Base-by-base conservation (phyloP, 2,888 invertebrate genomes). In the Schizotus pectinicornis region DNA sequence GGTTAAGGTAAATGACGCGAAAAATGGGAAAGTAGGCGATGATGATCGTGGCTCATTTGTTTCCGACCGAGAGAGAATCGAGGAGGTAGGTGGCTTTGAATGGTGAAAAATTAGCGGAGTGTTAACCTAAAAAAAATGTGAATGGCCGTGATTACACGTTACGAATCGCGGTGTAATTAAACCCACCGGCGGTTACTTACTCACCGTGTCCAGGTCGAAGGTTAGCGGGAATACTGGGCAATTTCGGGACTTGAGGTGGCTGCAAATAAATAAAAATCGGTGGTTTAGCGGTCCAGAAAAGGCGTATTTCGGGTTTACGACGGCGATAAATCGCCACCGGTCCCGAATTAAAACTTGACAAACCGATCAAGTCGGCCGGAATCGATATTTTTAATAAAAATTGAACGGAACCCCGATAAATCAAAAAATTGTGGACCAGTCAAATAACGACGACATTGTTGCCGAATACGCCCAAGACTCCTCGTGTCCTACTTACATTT, bases 351-450 rank as follows among this genome's bases (percentile, higher is more conserved):
- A 51, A 56, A 56, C 38, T 41, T 56, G 41, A 11, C n/a, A 32
- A 41, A 53, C 57, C 43, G 42, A 53, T 51, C 57, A 59, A 52
- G 47, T 33, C 48, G 42, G 32, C 54, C 48, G 41, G 65, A 72
- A 77, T 75, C 74, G 70, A 75, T 75, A 77, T 69, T 74, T 75
- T 76, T 73, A 75, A 75, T 73, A 75, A 75, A 77, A 75, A 73
- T 71, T 66, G 66, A 59, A 69, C 70, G 74, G 70, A 71, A 71
- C 70, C 67, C 65, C 70, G 67, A 77, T 74, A 75, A 75, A 77
- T 76, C 75, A 77, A 76, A 22, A 22, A 76, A 69, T 64, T 67
- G 72, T 70, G 69, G 78, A 68, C 78, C 78, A 78, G 64, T 59
- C 64, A 67, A 76, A 68, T 73, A 73, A 61, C 77, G 71, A 60